Percentiles rank a stretch among this genome's conserved stretches.
Evolutionary conservation across 1,140 invertebrate species (phyloP).

Genomic region (Pseudomyrmex concolor): DNA sequence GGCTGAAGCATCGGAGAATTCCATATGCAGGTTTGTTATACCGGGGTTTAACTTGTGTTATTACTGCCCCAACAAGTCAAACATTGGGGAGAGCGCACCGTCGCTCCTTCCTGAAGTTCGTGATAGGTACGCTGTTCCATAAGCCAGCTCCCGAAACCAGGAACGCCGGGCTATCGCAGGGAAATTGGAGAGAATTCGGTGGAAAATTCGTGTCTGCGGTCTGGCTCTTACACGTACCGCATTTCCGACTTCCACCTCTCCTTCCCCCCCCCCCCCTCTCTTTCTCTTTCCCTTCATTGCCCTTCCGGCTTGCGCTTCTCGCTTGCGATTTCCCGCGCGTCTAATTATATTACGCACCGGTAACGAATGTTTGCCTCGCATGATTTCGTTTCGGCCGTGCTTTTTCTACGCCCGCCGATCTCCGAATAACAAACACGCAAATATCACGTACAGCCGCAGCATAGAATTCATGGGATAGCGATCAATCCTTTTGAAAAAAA

Average conservation of each 20-base stretch:
- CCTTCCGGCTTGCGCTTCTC: constrained; percentile 26
- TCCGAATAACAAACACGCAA: constrained; percentile 36
- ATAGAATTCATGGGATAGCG: constrained; percentile 25
- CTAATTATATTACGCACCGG: constrained; percentile 62
- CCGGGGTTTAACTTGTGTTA: constrained; percentile 67
- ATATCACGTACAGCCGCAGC: constrained; percentile 23
- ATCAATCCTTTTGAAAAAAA: constrained; percentile 29
- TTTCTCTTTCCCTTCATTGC: constrained; percentile 30
- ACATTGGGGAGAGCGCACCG: constrained; percentile 57
- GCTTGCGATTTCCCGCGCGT: constrained; percentile 54
- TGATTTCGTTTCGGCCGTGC: constrained; percentile 45
- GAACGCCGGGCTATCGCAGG: constrained; percentile 59
- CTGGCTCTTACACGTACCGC: constrained; percentile 56
- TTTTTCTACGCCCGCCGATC: constrained; percentile 30
- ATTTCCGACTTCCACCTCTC: constrained; percentile 51
- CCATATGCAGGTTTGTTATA: constrained; percentile 67
- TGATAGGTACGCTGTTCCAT: constrained; percentile 73
- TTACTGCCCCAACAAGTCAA: constrained; percentile 70
- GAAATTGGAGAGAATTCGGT: constrained; percentile 66
- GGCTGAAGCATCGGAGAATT: constrained; percentile 61
- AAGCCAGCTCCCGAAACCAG: constrained; percentile 69
- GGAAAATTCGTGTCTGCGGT: constrained; percentile 64
- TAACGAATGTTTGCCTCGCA: constrained; percentile 61
- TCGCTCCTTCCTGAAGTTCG: constrained; percentile 65
- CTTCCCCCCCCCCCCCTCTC: no score